A percentile compares a stretch with the other conserved stretches of the same genome.
These are phyloP conservation scores for Stomatorhinus walkeri DNA, from an alignment of 2,797 vertebrate genomes.

Conservation along the genomic window DNA sequence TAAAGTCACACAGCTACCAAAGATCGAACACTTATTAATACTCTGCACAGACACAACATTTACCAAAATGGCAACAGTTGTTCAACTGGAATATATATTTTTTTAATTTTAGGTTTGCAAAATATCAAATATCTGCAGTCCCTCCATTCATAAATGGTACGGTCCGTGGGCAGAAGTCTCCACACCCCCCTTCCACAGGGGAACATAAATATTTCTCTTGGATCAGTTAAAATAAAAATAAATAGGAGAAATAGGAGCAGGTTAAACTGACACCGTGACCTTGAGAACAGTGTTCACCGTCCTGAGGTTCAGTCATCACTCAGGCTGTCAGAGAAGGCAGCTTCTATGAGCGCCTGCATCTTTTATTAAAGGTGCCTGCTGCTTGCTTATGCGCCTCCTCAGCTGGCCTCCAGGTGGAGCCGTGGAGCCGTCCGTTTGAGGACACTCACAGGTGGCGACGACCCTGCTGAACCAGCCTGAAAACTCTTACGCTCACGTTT, in stretches of 20 bases:
- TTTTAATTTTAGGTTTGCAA: neutral
- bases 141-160: neutral
- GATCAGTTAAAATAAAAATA: slow-evolving; percentile 11
- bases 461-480: neutral
- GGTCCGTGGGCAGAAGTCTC: neutral
- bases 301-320: neutral
- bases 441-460: neutral
- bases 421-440: neutral
- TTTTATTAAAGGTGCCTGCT: neutral
- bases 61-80: neutral
- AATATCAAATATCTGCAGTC: neutral
- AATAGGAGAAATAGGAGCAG: neutral
- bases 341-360: neutral
- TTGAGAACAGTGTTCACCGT: neutral
- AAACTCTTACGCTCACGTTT: neutral
- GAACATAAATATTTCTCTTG: slow-evolving; percentile 17
- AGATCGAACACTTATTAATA: neutral
- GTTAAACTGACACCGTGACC: slow-evolving; percentile 6
- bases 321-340: neutral
- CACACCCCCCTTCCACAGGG: neutral
- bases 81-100: neutral
- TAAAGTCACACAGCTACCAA: neutral
- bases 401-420: neutral
- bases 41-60: neutral
- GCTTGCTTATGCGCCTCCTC: neutral